Conservation (phyloP, 2,113 vertebrate species). For the Sceloporus tristichus region DNA sequence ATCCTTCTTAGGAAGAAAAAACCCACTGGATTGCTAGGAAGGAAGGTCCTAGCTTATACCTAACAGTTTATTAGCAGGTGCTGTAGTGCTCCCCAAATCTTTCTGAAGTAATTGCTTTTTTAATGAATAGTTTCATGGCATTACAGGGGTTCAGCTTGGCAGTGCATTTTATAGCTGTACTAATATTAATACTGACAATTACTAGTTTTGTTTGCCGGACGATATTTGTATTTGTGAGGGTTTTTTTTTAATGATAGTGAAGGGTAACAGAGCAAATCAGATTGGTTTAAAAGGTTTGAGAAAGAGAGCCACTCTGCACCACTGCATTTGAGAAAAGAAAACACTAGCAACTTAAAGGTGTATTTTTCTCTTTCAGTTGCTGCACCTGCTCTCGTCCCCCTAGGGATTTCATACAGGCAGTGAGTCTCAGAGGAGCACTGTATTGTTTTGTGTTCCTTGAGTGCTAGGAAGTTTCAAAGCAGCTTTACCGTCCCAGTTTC, state of each 20-base stretch:
- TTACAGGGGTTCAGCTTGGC: neutral
- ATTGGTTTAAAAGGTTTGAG: neutral
- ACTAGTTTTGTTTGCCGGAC: neutral
- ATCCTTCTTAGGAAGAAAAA: neutral
- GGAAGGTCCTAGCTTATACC: neutral
- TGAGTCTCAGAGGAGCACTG: neutral
- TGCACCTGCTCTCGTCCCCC: conserved; percentile 19
- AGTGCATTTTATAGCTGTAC: conserved; percentile 1
- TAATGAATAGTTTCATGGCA: conserved; percentile 25
- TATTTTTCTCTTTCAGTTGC: conserved; percentile 9
- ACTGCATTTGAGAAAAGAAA: neutral
- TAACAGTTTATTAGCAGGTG: conserved; percentile 19
- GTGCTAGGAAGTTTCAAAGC: neutral
- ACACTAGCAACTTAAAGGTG: neutral
- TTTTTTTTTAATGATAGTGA: neutral
- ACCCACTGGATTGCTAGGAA: neutral
- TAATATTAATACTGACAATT: conserved; percentile 7
- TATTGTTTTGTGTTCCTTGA: conserved; percentile 10
- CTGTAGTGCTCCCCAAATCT: conserved; percentile 16
- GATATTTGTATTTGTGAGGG: too few relatives aligned
- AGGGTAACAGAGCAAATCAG: neutral
- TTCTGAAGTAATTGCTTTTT: conserved; percentile 35
- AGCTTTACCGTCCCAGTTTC: neutral
- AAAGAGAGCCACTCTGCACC: neutral
- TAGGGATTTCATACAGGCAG: neutral